These are phyloP conservation scores for Strongylocentrotus purpuratus DNA, from an alignment of 35 echinoderm and acorn worm genomes.

Conservation along the genomic window DNA sequence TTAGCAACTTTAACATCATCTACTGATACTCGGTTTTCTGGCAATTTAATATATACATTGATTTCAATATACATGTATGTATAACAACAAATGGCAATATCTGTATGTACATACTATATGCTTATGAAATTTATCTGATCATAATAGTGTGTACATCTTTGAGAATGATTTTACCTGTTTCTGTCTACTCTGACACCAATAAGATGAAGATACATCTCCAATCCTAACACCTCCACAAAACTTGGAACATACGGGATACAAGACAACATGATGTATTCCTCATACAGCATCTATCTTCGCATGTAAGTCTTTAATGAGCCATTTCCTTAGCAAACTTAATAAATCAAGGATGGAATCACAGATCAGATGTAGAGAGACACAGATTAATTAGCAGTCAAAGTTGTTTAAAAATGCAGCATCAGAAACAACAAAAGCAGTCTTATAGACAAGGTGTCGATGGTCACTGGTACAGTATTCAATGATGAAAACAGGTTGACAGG, in stretches of 20 bases:
- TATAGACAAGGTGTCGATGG: neutral
- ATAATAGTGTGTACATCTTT: too few relatives aligned
- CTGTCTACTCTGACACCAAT: neutral
- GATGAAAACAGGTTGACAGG: neutral
- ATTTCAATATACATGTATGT: too few relatives aligned
- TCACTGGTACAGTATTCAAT: neutral
- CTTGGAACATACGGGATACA: slow-evolving; percentile 23
- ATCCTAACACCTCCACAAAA: slow-evolving; percentile 13
- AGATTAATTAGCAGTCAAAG: neutral
- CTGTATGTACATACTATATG: too few relatives aligned
- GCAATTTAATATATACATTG: too few relatives aligned
- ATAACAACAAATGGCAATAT: too few relatives aligned
- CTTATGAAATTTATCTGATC: too few relatives aligned
- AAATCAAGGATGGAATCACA: neutral
- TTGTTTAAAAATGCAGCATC: neutral
- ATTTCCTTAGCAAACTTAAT: neutral
- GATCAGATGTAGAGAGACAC: neutral
- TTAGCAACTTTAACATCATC: too few relatives aligned
- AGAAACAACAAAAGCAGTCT: neutral
- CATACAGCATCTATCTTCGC: neutral
- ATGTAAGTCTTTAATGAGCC: neutral
- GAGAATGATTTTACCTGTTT: neutral
- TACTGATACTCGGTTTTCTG: too few relatives aligned
- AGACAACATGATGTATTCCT: slow-evolving; percentile 29
- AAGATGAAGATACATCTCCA: neutral